Evolutionary conservation across 2,113 vertebrate species (phyloP).

Genomic region (Guaruba guarouba): DNA sequence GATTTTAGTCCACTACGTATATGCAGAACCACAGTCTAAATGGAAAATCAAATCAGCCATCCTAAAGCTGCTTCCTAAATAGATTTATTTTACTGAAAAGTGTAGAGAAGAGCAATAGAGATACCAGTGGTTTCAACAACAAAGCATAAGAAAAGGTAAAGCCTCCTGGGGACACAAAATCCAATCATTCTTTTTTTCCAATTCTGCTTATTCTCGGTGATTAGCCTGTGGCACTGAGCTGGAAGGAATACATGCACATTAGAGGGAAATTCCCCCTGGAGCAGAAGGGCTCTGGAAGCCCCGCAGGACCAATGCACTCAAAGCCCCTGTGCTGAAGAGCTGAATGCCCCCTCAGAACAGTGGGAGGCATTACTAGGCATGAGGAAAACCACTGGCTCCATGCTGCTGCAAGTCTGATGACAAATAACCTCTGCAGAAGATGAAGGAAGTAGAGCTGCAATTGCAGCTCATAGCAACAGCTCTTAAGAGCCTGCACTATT

Average conservation of each 20-base stretch:
- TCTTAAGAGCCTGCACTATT: neutral
- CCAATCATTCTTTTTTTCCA: neutral
- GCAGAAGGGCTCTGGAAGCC: neutral
- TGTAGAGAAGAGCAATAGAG: constrained; percentile 8
- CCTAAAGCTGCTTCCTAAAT: constrained; percentile 15
- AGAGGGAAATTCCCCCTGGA: neutral
- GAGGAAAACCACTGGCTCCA: constrained; percentile 11
- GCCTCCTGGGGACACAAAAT: neutral
- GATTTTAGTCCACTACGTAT: neutral
- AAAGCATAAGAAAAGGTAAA: neutral
- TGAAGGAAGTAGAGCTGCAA: neutral
- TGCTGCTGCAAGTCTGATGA: neutral
- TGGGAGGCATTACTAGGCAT: neutral
- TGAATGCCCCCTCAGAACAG: neutral
- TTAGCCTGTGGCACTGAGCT: neutral
- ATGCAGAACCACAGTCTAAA: constrained; percentile 1
- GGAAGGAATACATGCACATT: neutral
- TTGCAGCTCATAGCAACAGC: constrained; percentile 2
- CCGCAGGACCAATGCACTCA: rapidly evolving
- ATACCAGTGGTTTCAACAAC: neutral
- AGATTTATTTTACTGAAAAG: constrained; percentile 13
- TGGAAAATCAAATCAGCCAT: constrained; percentile 19
- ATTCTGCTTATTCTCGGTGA: neutral
- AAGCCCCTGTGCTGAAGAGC: neutral
- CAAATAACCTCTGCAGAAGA: constrained; percentile 19